Base-by-base conservation (phyloP, 1,140 invertebrate species). In the Euschistus heros region DNA sequence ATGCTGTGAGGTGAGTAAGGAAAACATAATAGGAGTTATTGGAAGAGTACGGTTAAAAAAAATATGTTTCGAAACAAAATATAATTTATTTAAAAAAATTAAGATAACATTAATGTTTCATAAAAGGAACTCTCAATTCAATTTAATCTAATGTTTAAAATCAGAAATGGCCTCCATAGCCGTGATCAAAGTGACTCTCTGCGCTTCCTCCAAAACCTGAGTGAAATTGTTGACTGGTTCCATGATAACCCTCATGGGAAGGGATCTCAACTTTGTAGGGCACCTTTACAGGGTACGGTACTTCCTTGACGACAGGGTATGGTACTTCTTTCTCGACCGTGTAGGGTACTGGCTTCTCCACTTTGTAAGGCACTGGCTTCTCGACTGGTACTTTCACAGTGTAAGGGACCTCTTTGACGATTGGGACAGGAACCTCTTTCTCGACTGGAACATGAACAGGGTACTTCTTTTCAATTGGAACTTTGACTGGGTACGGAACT, bases 301-400 rank as follows among this genome's bases (percentile, higher is more conserved):
- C 63, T 10, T 65, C 54, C 33, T 61, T 61, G n/a, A 22, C 73
- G 0, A 74, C 78, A 0, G 75, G 73, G 42, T 76, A 76, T 5
- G 74, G 75, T 5, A 78, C 73, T 59, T 77, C 77, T 26, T 82
- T 80, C 72, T 82, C 81, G 0, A 52, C 62, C 18, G 82, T 82
- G 78, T 87, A 87, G 54, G 85, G 85, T 68, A 89, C 86, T 74
- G 87, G 87, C 76, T 89, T 89, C 71, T 88, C 87, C 0, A 81
- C 77, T 46, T 78, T 77, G 70, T 79, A 77, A 4, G 73, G 72
- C 4, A 78, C 76, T 26, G 79, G 78, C 61, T 79, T 79, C 4
- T 80, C 79, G 69, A 77, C 77, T 0, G 73, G 70, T 14, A 81
- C 72, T 72, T 86, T 86, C 30, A 87, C 81, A 69, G 82, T 80